A percentile compares a stretch with the other conserved stretches of the same genome.
These are phyloP conservation scores for Meleagris gallopavo DNA, from an alignment of 2,113 vertebrate genomes.

Conservation along the genomic window DNA sequence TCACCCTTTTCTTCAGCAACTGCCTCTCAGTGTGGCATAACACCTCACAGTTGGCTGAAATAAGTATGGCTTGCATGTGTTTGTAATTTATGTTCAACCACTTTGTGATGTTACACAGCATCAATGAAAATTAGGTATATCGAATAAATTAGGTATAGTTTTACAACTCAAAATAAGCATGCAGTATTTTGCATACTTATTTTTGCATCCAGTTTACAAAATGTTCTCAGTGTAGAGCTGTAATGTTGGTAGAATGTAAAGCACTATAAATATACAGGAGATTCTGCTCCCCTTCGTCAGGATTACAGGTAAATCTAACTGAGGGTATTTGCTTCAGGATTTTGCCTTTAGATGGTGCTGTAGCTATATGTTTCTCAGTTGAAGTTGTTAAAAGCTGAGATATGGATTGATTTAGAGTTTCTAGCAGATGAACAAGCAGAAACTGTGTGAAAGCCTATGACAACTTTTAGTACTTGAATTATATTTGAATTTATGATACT, in stretches of 20 bases:
- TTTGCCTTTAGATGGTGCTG: slow-evolving; percentile 55
- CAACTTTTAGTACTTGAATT: background rate
- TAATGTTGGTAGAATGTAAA: background rate
- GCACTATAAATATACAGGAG: background rate
- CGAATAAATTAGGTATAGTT: background rate
- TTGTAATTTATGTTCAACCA: background rate
- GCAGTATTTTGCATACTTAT: background rate
- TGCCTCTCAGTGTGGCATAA: background rate
- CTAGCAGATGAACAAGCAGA: background rate
- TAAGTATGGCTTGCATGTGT: background rate
- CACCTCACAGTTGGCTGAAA: background rate
- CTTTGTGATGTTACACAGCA: background rate
- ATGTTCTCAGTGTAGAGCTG: background rate
- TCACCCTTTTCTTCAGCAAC: background rate
- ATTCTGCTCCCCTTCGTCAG: background rate
- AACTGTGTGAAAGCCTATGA: background rate
- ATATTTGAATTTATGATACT: background rate
- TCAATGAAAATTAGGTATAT: background rate
- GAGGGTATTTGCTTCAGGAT: background rate
- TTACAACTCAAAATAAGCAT: background rate
- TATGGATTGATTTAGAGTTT: background rate
- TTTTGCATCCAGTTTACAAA: background rate
- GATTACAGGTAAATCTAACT: background rate
- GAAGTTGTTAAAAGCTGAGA: background rate
- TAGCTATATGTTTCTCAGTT: background rate